A percentile compares a stretch with the other conserved stretches of the same genome.
Evolutionary conservation across 2,888 invertebrate genomes (phyloP).

Genomic region (Thumatha senex): DNA sequence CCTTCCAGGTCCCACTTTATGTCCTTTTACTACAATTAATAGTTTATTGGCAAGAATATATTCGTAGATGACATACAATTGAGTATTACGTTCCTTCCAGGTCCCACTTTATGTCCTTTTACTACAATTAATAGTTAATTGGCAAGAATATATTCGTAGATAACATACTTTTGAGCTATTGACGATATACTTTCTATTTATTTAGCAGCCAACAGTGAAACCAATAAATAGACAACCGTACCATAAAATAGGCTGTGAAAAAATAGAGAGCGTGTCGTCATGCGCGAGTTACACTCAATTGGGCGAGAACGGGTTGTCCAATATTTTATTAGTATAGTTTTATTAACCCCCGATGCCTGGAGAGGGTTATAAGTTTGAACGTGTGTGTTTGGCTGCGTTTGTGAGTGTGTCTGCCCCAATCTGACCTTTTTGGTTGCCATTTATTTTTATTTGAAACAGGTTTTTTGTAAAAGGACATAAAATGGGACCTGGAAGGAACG

Average conservation of each 20-base stretch:
- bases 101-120: background rate
- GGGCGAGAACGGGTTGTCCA: conserved; percentile 26
- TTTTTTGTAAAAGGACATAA: too few species aligned
- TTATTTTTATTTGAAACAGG: too few species aligned
- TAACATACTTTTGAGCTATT: background rate
- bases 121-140: background rate
- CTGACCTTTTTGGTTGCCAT: too few species aligned
- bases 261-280: conserved; percentile 33
- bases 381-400: too few species aligned
- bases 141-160: conserved; percentile 1
- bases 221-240: conserved; percentile 13
- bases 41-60: too few species aligned
- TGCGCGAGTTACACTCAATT: conserved; percentile 33
- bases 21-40: too few species aligned
- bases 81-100: too few species aligned
- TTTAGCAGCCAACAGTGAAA: conserved; percentile 3
- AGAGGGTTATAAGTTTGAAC: too few species aligned
- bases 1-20: too few species aligned
- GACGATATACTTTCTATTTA: conserved; percentile 4
- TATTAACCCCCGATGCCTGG: background rate
- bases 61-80: too few species aligned
- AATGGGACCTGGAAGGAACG: too few species aligned
- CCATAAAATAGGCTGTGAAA: conserved; percentile 14
- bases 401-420: too few species aligned
- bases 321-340: conserved; percentile 1